Evolutionary conservation across 2,888 invertebrate genomes (phyloP), one percentile per base, ranked within the genome.

Genomic region (Conomelus anceps): DNA sequence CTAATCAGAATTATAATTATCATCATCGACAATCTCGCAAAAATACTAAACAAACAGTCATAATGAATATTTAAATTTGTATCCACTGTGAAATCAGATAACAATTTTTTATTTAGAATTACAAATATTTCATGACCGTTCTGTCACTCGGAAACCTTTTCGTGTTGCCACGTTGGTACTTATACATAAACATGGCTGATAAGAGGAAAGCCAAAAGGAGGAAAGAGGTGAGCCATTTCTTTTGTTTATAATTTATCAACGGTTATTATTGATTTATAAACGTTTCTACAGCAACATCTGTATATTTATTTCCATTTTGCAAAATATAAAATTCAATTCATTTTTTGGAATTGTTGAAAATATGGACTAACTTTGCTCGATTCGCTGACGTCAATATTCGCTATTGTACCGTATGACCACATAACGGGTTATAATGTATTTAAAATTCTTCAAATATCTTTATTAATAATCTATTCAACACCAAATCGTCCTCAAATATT

Each of bases 121-220:
- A 34, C 3, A 34, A 13, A 3, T 34, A 1, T 34, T 34, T 4
- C 4, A 13, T 13, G 17, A 34, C 17, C 17, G n/a, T n/a, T 22
- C 7, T 7, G 22, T n/a, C 11, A n/a, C 13, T 6, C 1, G 22
- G n/a, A 24, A 22, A 17, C 1, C 0, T 23, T 85, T 85, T 24
- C 1, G 24, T 22, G 20, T 1, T 11, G 23, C 23, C 9, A 24
- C 22, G 24, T 26, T 89, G 86, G 22, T 22, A 29, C 84, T 87
- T 41, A 87, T 22, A 23, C n/a, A 22, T 13, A 87, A 91, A 91
- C 90, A 95, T 95, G 95, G 95, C 95, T 93, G 95, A 95, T 92
- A 95, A 95, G 93, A 94, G 94, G 93, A 95, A 95, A 94, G 94
- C 94, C 92, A 94, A 94, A 93, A 95, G 95, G 92, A 95, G 95